Percentiles rank a stretch among this genome's conserved stretches.
Conservation (phyloP, 2,797 vertebrate genomes). For the Hippopotamyrus pictus region DNA sequence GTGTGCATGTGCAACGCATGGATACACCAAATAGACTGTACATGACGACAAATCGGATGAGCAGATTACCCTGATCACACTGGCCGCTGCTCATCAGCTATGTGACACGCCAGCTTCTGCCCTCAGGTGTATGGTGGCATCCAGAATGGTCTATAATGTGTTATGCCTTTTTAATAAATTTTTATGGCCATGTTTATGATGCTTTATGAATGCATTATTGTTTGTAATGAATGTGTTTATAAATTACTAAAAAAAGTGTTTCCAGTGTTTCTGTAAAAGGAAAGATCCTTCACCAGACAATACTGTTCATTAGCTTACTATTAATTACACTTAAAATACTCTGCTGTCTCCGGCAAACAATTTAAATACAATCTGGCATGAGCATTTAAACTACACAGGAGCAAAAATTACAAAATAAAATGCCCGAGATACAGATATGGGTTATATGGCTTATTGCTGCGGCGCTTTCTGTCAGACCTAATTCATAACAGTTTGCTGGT, state of each 20-base stretch:
- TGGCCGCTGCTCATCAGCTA: conserved; percentile 45
- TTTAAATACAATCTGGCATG: neutral
- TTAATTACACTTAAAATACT: neutral
- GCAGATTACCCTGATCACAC: conserved; percentile 63
- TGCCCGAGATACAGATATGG: neutral
- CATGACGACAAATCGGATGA: conserved; percentile 65
- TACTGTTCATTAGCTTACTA: neutral
- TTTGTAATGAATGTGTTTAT: neutral
- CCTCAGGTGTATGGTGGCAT: conserved; percentile 35
- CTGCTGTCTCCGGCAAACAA: neutral
- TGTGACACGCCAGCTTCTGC: conserved; percentile 35
- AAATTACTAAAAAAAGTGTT: neutral
- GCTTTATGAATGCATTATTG: neutral
- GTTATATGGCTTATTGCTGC: neutral
- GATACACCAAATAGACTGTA: conserved; percentile 59
- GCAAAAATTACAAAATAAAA: neutral
- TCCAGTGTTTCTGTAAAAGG: neutral
- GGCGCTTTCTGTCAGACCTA: neutral
- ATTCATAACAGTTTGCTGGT: conserved; percentile 26
- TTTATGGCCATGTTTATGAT: neutral
- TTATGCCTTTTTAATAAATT: neutral
- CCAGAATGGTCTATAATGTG: neutral
- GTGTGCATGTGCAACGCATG: neutral
- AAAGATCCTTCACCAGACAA: neutral
- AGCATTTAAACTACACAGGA: neutral